Conservation (phyloP, 2,113 vertebrate species). For the Cettia cetti region DNA sequence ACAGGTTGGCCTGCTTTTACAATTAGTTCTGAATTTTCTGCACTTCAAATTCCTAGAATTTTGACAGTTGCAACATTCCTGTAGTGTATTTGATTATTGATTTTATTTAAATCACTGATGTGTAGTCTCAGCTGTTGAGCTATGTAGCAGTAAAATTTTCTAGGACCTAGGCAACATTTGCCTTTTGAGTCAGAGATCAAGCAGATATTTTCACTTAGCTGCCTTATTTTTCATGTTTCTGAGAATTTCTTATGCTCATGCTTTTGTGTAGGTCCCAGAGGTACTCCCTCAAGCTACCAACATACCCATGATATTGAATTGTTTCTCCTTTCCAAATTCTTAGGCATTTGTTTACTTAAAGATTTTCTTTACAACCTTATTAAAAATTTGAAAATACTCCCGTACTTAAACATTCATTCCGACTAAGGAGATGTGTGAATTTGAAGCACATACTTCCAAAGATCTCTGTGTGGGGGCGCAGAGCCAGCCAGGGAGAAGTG, state of each 20-base stretch:
- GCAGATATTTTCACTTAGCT: neutral
- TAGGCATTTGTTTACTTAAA: neutral
- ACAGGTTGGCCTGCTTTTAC: neutral
- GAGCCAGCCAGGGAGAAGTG: neutral
- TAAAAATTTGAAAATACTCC: neutral
- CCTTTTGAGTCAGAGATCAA: neutral
- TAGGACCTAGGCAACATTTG: neutral
- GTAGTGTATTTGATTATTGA: neutral
- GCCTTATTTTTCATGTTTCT: neutral
- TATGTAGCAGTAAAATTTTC: neutral
- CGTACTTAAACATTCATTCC: neutral
- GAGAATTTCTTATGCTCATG: neutral
- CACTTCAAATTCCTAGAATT: neutral
- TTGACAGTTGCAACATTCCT: neutral
- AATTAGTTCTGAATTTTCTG: neutral
- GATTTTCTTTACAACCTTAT: neutral
- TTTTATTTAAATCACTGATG: neutral
- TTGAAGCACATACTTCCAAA: neutral
- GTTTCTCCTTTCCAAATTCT: neutral
- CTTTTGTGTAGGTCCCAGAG: neutral
- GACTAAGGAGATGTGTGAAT: neutral
- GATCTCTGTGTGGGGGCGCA: neutral
- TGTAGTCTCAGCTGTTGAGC: neutral
- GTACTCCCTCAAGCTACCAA: neutral
- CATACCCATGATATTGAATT: neutral